Percentiles rank a stretch among this genome's conserved stretches.
Evolutionary conservation across 2,113 vertebrate species (phyloP).

Genomic region (Lophura nycthemera): DNA sequence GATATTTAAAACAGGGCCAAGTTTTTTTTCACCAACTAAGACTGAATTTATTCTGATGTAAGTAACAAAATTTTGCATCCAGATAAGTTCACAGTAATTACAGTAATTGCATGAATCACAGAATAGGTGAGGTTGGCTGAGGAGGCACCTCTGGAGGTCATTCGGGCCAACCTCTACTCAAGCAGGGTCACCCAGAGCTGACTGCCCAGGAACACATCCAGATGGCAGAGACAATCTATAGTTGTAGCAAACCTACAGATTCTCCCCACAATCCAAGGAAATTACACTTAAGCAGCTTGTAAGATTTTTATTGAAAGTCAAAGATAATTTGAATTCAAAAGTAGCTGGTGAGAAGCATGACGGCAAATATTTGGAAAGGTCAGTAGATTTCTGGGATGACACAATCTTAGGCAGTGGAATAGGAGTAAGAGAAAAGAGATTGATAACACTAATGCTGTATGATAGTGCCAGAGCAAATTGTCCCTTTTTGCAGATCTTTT

Average conservation of each 20-base stretch:
- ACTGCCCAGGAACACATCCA: not conserved
- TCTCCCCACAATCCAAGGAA: not conserved
- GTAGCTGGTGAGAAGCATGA: not conserved
- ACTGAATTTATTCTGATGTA: not conserved
- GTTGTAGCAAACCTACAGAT: not conserved
- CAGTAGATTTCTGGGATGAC: not conserved
- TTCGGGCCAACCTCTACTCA: not conserved
- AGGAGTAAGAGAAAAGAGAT: not conserved
- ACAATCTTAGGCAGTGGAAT: fast-evolving
- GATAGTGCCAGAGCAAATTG: not conserved
- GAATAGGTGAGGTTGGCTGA: not conserved
- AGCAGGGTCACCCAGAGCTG: not conserved
- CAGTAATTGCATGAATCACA: not conserved
- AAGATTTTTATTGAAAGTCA: not conserved
- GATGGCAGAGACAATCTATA: not conserved
- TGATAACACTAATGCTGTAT: not conserved
- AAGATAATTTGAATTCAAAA: not conserved
- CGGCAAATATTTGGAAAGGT: not conserved
- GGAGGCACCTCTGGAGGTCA: not conserved
- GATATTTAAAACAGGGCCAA: not conserved
- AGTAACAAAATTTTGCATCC: not conserved
- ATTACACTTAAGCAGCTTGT: not conserved
- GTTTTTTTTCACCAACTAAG: not conserved
- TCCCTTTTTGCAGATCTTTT: not conserved
- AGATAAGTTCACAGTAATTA: not conserved